Evolutionary conservation across 2,113 vertebrate species (phyloP).

Genomic region (Paratilapia polleni): DNA sequence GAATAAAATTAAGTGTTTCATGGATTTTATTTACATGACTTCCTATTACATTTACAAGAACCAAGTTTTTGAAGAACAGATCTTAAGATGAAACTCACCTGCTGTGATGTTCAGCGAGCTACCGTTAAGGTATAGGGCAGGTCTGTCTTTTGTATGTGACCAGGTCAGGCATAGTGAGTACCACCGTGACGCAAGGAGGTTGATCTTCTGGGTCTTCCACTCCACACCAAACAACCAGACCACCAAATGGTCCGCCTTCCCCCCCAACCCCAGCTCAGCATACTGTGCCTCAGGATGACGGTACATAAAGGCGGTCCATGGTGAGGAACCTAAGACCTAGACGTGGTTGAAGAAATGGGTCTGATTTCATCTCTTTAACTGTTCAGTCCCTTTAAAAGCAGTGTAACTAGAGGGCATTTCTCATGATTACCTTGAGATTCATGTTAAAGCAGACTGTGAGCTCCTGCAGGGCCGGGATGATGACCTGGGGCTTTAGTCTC

Average conservation of each 20-base stretch:
- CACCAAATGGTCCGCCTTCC: slow-evolving; percentile 54
- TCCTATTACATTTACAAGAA: too few relatives aligned
- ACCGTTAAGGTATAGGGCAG: slow-evolving; percentile 79
- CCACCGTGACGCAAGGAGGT: slow-evolving; percentile 70
- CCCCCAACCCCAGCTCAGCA: slow-evolving; percentile 79
- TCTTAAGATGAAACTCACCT: slow-evolving; percentile 11
- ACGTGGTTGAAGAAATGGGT: neutral
- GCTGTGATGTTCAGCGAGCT: neutral
- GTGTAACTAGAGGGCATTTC: neutral
- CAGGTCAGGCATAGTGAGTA: slow-evolving; percentile 82
- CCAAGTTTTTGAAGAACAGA: neutral
- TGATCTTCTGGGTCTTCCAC: slow-evolving; percentile 42
- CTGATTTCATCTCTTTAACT: neutral
- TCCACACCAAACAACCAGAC: slow-evolving; percentile 80
- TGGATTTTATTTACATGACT: too few relatives aligned
- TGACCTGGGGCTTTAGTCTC: slow-evolving; percentile 53
- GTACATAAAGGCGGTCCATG: slow-evolving; percentile 86
- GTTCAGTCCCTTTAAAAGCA: neutral
- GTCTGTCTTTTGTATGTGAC: slow-evolving; percentile 65
- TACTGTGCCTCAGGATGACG: slow-evolving; percentile 26
- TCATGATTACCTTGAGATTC: slow-evolving; percentile 31
- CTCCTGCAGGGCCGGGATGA: slow-evolving; percentile 77
- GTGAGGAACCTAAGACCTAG: neutral
- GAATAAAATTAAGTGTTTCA: neutral
- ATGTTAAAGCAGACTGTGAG: slow-evolving; percentile 84